Conservation (phyloP, 2,797 vertebrate genomes). For the Sebastes itinus region DNA sequence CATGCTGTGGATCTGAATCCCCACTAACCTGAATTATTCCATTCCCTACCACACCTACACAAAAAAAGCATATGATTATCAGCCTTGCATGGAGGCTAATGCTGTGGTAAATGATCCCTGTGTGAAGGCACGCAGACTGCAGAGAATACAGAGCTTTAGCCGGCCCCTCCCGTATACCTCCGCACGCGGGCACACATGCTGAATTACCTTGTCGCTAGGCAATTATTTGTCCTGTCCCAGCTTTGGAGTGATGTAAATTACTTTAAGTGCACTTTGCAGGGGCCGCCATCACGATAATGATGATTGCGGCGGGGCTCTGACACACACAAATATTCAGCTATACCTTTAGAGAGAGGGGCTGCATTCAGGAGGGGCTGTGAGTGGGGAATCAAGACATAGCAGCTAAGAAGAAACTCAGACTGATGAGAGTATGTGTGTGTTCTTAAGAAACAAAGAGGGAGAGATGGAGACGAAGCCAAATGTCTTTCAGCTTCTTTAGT, state of each 20-base stretch:
- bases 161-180: conserved; percentile 22
- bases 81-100: conserved; percentile 54
- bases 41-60: conserved; percentile 43
- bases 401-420: conserved; percentile 18
- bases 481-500: background rate
- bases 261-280: conserved; percentile 85
- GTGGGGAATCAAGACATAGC: conserved; percentile 29
- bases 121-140: conserved; percentile 69
- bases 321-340: conserved; percentile 75
- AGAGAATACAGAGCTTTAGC: conserved; percentile 38
- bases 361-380: conserved; percentile 32
- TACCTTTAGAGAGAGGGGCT: conserved; percentile 64
- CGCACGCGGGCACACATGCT: conserved; percentile 44
- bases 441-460: conserved; percentile 36
- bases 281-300: conserved; percentile 80
- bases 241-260: conserved; percentile 84
- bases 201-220: conserved; percentile 80
- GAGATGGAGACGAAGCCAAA: conserved; percentile 14
- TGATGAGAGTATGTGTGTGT: conserved; percentile 39
- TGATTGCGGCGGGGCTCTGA: conserved; percentile 74
- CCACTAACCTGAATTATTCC: conserved; percentile 23
- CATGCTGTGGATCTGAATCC: conserved; percentile 1
- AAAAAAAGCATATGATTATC: conserved; percentile 63
- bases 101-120: conserved; percentile 70
- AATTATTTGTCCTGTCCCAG: conserved; percentile 84